Conservation (phyloP, 1,140 invertebrate genomes). For the Dufourea novaeangliae region DNA sequence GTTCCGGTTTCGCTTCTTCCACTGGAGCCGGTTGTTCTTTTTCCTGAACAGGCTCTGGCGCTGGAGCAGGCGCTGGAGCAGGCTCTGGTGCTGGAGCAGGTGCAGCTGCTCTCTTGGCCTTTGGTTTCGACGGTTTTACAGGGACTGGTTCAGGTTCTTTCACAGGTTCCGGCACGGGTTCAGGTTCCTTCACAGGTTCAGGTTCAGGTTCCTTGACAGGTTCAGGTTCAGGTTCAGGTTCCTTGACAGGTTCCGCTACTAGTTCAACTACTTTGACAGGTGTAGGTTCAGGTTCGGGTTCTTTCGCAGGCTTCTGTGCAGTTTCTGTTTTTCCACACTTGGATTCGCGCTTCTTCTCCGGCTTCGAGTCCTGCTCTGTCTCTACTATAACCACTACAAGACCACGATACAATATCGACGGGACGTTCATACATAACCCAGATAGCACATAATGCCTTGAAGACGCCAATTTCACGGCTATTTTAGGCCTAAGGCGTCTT, state of each 20-base stretch:
- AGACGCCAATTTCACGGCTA: too few relatives aligned
- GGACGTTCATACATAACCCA: background rate
- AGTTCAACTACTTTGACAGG: background rate
- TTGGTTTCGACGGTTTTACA: too few relatives aligned
- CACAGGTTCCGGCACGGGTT: constrained; percentile 40
- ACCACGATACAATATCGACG: constrained; percentile 2
- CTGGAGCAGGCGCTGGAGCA: constrained; percentile 19
- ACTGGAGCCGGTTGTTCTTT: constrained; percentile 45
- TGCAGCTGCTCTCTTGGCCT: constrained; percentile 7
- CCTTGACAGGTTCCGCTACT: constrained; percentile 18
- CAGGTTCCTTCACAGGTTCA: constrained; percentile 41
- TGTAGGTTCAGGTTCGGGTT: constrained; percentile 22
- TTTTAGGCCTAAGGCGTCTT: too few relatives aligned
- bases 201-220: constrained; percentile 49
- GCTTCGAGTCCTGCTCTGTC: constrained; percentile 51
- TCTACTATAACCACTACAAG: constrained; percentile 44
- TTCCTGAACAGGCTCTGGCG: constrained; percentile 49
- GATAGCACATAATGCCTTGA: too few relatives aligned
- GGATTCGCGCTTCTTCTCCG: constrained; percentile 34
- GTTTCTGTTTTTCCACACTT: constrained; percentile 46
- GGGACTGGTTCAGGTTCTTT: constrained; percentile 47
- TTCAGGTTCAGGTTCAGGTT: constrained; percentile 58
- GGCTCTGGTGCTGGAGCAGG: background rate
- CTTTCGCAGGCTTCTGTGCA: constrained; percentile 30
- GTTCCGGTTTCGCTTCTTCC: constrained; percentile 11